Base-by-base conservation (phyloP, 2,113 vertebrate species). In the Laticauda laticaudata region DNA sequence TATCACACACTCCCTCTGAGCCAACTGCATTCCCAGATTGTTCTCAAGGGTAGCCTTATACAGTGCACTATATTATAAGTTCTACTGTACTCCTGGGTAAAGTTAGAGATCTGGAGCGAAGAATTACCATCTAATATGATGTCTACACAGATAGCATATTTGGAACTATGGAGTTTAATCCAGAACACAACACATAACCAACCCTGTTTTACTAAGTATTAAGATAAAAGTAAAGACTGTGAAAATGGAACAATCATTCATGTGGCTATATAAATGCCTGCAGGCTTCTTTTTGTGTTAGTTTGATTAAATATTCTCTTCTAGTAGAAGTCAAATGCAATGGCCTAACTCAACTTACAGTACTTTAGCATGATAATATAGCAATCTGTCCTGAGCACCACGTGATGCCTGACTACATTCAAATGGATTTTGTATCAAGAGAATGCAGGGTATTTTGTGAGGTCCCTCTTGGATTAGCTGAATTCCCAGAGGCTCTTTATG, bases 401-500 rank as follows among this genome's bases (percentile, higher is more conserved):
- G 39, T 90, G 81, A 90, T 57, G 59, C 64, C 45, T 24, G 21
- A 90, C 89, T 90, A 86, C 69, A 90, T 93, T 64, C 89, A 87
- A 93, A 93, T 51, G 90, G 89, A 90, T 93, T 90, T 43, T 61
- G 55, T 93, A 85, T 90, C 89, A 39, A 34, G 0, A 8, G 26
- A 90, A 59, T 11, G 23, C 9, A 91, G n/a, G 48, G 10, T 9
- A 92, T 94, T 90, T 48, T 89, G 86, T 86, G 90, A 91, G 23
- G 86, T 95, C 18, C 55, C 54, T 9, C 34, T 81, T 81, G 61
- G 18, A 88, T 90, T 94, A 89, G 91, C n/a, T 93, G 87, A 95
- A 95, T 93, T 89, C 87, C 91, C 90, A 95, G 64, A 91, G 94
- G 64, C 11, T 91, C 81, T 91, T 95, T 14, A 53, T 88, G 87